Percentiles rank a stretch among this genome's conserved stretches.
Conservation (phyloP, 2,113 vertebrate genomes). For the Mastomys coucha region DNA sequence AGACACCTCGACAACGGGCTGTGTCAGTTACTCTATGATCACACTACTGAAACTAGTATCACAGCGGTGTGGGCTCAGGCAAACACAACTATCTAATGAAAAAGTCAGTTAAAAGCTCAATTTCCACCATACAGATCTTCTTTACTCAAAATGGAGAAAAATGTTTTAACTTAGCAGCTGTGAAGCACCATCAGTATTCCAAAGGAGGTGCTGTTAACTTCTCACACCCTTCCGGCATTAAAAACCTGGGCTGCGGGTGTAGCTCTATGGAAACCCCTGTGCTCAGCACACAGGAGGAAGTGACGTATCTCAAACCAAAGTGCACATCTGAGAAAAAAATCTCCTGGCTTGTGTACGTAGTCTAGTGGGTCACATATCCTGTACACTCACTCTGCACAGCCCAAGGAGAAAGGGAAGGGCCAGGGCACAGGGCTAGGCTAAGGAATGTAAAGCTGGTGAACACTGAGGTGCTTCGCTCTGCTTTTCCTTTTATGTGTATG, state of each 20-base stretch:
- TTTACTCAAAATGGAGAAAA: constrained; percentile 9
- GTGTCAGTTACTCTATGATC: background rate
- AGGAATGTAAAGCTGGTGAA: background rate
- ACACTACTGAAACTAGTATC: background rate
- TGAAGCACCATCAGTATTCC: background rate
- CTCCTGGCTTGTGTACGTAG: background rate
- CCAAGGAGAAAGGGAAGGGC: background rate
- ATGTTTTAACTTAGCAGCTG: background rate
- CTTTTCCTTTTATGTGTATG: background rate
- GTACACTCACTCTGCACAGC: background rate
- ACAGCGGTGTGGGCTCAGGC: background rate
- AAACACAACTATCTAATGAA: background rate
- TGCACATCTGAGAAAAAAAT: background rate
- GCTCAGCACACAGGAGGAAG: background rate
- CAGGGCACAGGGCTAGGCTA: background rate
- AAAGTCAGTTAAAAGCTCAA: background rate
- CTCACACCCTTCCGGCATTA: background rate
- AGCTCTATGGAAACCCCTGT: background rate
- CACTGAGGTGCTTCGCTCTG: background rate
- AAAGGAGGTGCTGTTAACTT: background rate
- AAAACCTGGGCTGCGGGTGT: background rate
- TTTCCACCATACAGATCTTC: background rate
- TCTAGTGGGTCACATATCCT: background rate
- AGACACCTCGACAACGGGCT: background rate
- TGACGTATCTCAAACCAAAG: background rate